A percentile compares a stretch with the other conserved stretches of the same genome.
Evolutionary conservation across 2,797 vertebrate species (phyloP).

Genomic region (Lateolabrax maculatus): DNA sequence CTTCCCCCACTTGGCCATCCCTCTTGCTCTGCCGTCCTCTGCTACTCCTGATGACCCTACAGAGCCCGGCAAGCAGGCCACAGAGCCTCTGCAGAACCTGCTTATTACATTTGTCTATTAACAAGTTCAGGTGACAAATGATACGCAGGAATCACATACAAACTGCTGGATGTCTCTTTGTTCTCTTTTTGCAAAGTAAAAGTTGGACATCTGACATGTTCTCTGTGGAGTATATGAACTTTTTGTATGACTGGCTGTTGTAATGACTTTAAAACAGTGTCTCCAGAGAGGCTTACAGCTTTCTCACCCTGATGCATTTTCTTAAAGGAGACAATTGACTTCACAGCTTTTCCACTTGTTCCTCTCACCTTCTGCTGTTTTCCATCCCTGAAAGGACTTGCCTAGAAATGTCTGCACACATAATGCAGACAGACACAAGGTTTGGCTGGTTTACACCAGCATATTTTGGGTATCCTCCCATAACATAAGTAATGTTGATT

Average conservation of each 20-base stretch:
- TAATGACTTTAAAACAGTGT: not conserved
- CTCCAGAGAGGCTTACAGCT: not conserved
- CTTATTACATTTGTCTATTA: conserved; percentile 82
- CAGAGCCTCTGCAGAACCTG: conserved; percentile 46
- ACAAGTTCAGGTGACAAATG: not conserved
- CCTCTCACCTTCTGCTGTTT: not conserved
- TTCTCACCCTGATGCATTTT: not conserved
- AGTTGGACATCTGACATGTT: conserved; percentile 12
- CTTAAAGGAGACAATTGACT: not conserved
- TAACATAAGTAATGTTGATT: not conserved
- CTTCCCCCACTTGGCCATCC: conserved; percentile 71
- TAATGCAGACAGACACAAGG: not conserved
- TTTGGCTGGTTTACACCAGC: not conserved
- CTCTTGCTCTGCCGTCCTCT: conserved; percentile 2
- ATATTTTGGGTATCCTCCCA: not conserved
- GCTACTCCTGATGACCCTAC: not conserved
- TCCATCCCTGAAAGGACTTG: not conserved
- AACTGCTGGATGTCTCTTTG: conserved; percentile 1
- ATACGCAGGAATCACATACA: not conserved
- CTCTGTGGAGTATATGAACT: conserved; percentile 3
- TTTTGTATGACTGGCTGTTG: not conserved
- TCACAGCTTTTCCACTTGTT: not conserved
- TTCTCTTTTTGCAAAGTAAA: conserved; percentile 3
- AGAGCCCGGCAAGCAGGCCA: conserved; percentile 20
- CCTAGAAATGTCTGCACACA: not conserved